phyloP scores from a whole-genome alignment of 2,888 invertebrate genomes.

The Melieria crassipennis region DNA sequence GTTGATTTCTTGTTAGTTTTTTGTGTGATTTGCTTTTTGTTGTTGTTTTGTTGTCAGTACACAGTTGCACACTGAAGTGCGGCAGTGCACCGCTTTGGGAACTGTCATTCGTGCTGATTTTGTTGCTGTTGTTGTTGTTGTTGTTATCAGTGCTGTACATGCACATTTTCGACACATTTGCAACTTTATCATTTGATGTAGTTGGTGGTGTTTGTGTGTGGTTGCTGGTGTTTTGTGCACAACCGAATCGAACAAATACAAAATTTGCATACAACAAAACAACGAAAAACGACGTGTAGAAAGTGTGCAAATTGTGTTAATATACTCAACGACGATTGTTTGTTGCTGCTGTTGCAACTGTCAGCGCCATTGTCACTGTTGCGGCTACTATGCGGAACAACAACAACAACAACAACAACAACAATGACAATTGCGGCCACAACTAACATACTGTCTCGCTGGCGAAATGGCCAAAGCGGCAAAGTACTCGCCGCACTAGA shows the following conservation, averaged over 20 bases:
- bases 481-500: neutral
- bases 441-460: neutral
- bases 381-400: too few relatives aligned
- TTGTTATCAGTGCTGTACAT: neutral
- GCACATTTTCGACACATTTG: neutral
- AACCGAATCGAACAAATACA: neutral
- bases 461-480: neutral
- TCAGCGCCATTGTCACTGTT: too few relatives aligned
- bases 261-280: neutral
- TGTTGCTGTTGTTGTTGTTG: too few relatives aligned
- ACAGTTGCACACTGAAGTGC: too few relatives aligned
- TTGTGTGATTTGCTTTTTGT: too few relatives aligned
- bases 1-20: too few relatives aligned
- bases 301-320: conserved; percentile 1
- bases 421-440: neutral
- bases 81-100: too few relatives aligned
- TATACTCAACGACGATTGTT: neutral
- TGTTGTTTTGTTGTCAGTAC: too few relatives aligned
- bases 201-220: neutral
- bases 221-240: neutral
- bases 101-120: too few relatives aligned
- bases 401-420: neutral
- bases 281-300: neutral
- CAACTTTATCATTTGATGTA: neutral
- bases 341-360: neutral